Evolutionary conservation across 2,797 vertebrate species (phyloP).

Genomic region (Parambassis ranga): DNA sequence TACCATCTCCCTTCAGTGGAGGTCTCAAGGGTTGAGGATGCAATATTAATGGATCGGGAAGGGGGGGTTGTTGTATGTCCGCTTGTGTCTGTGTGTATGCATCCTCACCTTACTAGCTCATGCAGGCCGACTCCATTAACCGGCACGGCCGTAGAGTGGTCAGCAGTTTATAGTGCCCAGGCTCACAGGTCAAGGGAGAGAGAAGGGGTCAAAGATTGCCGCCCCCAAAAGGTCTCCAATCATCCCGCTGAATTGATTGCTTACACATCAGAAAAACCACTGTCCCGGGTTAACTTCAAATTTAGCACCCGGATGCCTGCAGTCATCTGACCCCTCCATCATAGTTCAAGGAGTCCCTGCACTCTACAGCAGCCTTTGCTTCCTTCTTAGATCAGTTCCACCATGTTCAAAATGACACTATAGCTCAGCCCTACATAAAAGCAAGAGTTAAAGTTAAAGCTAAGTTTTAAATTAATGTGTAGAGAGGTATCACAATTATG

Average conservation of each 20-base stretch:
- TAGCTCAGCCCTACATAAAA: too few relatives aligned
- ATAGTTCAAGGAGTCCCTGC: too few relatives aligned
- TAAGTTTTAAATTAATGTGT: too few relatives aligned
- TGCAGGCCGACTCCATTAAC: conserved; percentile 60
- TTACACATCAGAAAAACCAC: conserved; percentile 71
- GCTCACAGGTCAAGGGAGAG: conserved; percentile 72
- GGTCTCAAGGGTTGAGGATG: conserved; percentile 63
- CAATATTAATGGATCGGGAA: conserved; percentile 75
- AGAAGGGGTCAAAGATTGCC: conserved; percentile 72
- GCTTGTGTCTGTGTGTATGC: conserved; percentile 22
- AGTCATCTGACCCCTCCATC: conserved; percentile 6
- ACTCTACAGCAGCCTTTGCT: too few relatives aligned
- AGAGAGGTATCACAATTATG: too few relatives aligned
- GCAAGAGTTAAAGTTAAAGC: too few relatives aligned
- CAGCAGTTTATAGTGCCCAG: conserved; percentile 73
- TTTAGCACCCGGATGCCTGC: conserved; percentile 41
- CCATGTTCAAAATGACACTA: too few relatives aligned
- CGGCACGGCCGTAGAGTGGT: conserved; percentile 43
- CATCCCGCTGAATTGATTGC: conserved; percentile 73
- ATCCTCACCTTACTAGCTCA: conserved; percentile 32
- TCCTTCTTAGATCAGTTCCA: too few relatives aligned
- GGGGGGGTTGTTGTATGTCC: conserved; percentile 31
- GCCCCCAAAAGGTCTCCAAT: conserved; percentile 68
- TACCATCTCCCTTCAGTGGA: conserved; percentile 57
- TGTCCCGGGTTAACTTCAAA: conserved; percentile 59